A percentile compares a stretch with the other conserved stretches of the same genome.
Evolutionary conservation across 2,113 vertebrate genomes (phyloP).

Genomic region (Pygoscelis adeliae): DNA sequence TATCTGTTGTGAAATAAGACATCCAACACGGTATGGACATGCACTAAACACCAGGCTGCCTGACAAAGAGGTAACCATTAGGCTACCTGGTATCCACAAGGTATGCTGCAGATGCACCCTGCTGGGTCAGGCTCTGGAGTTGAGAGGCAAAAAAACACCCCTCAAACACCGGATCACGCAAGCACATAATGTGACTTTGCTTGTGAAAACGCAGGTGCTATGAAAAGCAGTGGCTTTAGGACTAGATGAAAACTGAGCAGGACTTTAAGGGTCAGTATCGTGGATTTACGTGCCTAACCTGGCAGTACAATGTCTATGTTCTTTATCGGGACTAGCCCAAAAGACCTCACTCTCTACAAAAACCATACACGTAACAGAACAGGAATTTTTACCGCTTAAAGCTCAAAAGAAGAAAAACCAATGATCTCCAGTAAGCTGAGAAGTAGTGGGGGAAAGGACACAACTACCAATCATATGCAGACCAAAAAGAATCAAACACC

Average conservation of each 20-base stretch:
- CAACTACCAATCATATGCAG: background rate
- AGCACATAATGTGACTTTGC: background rate
- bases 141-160: background rate
- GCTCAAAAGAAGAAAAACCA: background rate
- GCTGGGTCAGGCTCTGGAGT: background rate
- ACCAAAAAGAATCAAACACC: background rate
- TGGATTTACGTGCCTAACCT: background rate
- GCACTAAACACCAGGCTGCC: background rate
- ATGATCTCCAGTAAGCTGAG: background rate
- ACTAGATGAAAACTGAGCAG: background rate
- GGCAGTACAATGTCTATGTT: background rate
- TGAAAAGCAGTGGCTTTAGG: background rate
- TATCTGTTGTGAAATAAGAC: background rate
- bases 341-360: background rate
- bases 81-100: background rate
- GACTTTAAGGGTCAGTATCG: background rate
- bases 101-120: background rate
- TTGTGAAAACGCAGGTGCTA: background rate
- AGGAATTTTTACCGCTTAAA: background rate
- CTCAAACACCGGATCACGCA: background rate
- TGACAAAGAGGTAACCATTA: background rate
- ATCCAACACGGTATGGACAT: fast-evolving
- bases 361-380: background rate
- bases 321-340: background rate
- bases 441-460: background rate